A percentile compares a stretch with the other conserved stretches of the same genome.
Conservation (phyloP, 2,888 invertebrate species). For the Lithodes maja region DNA sequence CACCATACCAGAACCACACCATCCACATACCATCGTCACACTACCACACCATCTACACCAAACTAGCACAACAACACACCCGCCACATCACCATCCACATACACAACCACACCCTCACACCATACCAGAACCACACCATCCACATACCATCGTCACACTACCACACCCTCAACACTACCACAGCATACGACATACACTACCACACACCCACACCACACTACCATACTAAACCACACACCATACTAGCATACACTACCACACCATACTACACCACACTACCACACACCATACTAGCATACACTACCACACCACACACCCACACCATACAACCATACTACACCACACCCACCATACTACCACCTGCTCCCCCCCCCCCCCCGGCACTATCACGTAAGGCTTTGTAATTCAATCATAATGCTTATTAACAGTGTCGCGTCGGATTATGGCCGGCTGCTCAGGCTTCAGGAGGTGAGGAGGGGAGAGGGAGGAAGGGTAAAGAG, state of each 20-base stretch:
- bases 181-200: too few species aligned
- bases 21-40: too few species aligned
- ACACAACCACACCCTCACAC: background rate
- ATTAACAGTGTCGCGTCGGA: conserved; percentile 16
- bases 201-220: too few species aligned
- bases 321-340: background rate
- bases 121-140: background rate
- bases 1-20: too few species aligned
- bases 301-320: background rate
- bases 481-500: too few species aligned
- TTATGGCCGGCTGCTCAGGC: conserved; percentile 13
- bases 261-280: conserved; percentile 24
- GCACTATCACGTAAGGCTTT: conserved; percentile 32
- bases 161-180: conserved; percentile 6
- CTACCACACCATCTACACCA: too few species aligned
- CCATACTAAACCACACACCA: background rate
- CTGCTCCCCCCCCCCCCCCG: background rate
- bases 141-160: background rate
- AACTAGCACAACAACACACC: too few species aligned
- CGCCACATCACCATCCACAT: background rate
- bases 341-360: background rate
- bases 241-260: background rate
- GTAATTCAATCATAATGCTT: conserved; percentile 44
- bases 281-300: background rate
- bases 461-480: background rate